Evolutionary conservation across 2,888 invertebrate genomes (phyloP).

Genomic region (Ypsolopha sequella): DNA sequence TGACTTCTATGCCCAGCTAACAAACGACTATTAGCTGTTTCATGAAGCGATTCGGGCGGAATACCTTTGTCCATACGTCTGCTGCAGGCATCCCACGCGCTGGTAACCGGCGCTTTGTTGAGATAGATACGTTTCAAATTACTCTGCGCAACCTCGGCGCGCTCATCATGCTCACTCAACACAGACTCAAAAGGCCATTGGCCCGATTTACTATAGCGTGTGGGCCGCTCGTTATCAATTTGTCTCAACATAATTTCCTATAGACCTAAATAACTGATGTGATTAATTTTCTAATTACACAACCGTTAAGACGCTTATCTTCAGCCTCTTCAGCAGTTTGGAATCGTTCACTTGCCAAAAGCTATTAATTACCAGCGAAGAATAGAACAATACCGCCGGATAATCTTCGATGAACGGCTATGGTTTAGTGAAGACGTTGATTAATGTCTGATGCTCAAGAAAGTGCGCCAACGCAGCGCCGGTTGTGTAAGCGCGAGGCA

Average conservation of each 20-base stretch:
- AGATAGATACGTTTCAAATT: conserved; percentile 1
- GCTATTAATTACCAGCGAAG: conserved; percentile 64
- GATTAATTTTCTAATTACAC: conserved; percentile 55
- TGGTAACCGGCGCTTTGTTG: conserved; percentile 9
- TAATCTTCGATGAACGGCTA: conserved; percentile 64
- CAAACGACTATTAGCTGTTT: conserved; percentile 3
- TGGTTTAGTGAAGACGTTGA: conserved; percentile 63
- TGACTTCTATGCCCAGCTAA: conserved; percentile 25
- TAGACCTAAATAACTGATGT: conserved; percentile 39
- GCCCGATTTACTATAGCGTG: conserved; percentile 48
- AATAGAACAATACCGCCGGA: conserved; percentile 62
- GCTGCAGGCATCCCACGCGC: conserved; percentile 15
- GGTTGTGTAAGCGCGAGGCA: conserved; percentile 43
- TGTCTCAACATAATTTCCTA: conserved; percentile 37
- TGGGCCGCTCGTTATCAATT: conserved; percentile 38
- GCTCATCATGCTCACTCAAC: conserved; percentile 23
- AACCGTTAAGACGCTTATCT: conserved; percentile 47
- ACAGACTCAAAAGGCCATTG: conserved; percentile 48
- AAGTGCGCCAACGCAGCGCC: conserved; percentile 25
- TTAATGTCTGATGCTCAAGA: conserved; percentile 43
- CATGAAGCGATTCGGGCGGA: background rate
- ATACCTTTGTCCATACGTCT: background rate
- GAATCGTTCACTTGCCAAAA: conserved; percentile 63
- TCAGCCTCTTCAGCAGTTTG: conserved; percentile 17
- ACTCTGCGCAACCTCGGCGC: background rate